phyloP scores from a whole-genome alignment of 2,888 invertebrate genomes.

The Eupithecia exiguata region DNA sequence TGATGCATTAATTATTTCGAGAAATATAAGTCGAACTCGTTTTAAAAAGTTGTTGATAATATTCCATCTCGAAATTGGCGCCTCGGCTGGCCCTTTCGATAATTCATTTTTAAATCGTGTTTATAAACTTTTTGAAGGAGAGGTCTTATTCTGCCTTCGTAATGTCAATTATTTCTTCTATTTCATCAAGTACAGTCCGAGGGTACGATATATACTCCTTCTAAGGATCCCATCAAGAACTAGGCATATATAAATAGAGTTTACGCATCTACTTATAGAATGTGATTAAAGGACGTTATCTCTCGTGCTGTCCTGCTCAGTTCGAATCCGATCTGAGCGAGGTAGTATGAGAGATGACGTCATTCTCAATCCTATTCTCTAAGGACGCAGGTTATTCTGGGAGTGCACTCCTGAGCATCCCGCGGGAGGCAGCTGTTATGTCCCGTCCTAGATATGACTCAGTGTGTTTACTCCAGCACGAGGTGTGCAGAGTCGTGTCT shows the following conservation, averaged over 20 bases:
- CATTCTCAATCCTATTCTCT: not conserved
- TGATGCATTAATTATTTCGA: not conserved
- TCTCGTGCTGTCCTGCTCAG: not conserved
- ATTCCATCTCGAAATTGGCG: not conserved
- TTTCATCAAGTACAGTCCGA: not conserved
- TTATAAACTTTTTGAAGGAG: not conserved
- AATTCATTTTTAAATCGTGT: not conserved
- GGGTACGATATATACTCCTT: not conserved
- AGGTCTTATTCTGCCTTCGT: not conserved
- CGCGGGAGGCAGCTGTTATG: no score
- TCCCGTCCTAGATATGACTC: no score
- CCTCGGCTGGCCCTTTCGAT: not conserved
- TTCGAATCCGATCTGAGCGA: not conserved
- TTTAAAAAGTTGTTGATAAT: not conserved
- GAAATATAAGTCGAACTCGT: not conserved
- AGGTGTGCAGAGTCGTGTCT: constrained; percentile 60
- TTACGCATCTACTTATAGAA: not conserved
- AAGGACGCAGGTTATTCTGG: not conserved
- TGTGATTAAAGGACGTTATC: not conserved
- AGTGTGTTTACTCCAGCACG: constrained; percentile 56
- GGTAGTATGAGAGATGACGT: not conserved
- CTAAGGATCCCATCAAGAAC: not conserved
- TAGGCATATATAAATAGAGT: not conserved
- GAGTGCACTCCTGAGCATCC: not conserved
- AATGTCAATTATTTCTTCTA: not conserved